Conservation (phyloP, 1,140 invertebrate genomes). For the Theocolax elegans region DNA sequence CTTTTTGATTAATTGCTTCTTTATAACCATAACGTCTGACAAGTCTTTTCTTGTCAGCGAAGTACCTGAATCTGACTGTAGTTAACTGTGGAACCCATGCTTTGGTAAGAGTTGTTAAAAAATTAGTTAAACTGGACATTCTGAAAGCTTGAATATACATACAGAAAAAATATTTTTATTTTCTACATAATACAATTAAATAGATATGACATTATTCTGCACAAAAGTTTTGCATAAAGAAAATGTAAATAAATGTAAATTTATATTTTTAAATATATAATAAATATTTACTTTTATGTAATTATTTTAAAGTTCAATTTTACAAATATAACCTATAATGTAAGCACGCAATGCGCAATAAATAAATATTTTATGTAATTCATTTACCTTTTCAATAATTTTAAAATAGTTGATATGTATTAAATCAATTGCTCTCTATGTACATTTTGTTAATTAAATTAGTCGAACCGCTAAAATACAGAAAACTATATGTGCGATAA, state of each 20-base stretch:
- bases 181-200: not conserved
- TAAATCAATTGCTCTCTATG: no score
- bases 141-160: conserved; percentile 23
- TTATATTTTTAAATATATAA: not conserved
- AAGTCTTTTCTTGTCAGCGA: conserved; percentile 75
- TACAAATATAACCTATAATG: no score
- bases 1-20: conserved; percentile 74
- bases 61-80: conserved; percentile 72
- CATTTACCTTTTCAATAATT: no score
- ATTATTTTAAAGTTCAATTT: no score
- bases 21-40: conserved; percentile 77
- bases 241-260: no score
- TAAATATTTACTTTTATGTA: not conserved
- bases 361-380: no score
- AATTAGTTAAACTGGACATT: conserved; percentile 54
- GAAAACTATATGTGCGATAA: no score
- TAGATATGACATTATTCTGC: not conserved
- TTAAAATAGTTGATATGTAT: no score
- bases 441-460: no score
- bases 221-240: no score
- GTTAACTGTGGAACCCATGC: conserved; percentile 63
- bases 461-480: no score
- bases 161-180: not conserved
- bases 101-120: conserved; percentile 30
- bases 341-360: no score